Percentiles rank a stretch among this genome's conserved stretches.
These are phyloP conservation scores for Geophilus truncorum DNA, from an alignment of 2,888 invertebrate species.

Conservation along the genomic window DNA sequence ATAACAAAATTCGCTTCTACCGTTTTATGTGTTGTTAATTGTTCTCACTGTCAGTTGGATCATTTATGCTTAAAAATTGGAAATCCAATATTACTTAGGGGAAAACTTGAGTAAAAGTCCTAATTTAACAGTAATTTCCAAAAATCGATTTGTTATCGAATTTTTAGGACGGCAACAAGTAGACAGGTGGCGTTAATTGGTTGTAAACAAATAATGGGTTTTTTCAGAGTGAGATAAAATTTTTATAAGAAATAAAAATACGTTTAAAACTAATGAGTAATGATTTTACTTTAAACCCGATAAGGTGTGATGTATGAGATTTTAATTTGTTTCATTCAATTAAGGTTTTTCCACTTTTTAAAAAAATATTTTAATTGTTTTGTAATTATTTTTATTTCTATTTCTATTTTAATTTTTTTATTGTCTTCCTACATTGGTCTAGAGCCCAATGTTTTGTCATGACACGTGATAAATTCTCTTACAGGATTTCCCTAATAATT, in stretches of 20 bases:
- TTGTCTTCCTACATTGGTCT: background rate
- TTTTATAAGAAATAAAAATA: background rate
- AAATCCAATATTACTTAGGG: too few species aligned
- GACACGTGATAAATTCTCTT: background rate
- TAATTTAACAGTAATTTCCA: too few species aligned
- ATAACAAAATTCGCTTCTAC: too few species aligned
- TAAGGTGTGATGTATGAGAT: too few species aligned
- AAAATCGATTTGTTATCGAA: background rate
- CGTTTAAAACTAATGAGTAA: too few species aligned
- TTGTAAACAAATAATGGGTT: background rate
- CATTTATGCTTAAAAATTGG: too few species aligned
- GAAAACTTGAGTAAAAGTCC: too few species aligned
- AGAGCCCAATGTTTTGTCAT: background rate
- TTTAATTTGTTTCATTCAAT: too few species aligned
- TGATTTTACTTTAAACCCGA: background rate
- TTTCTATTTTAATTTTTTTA: too few species aligned
- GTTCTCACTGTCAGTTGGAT: too few species aligned
- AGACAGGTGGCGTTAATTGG: background rate
- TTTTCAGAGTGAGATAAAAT: background rate
- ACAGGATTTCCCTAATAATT: background rate
- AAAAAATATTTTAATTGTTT: background rate
- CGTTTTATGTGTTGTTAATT: too few species aligned
- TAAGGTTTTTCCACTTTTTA: too few species aligned
- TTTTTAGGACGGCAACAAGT: background rate
- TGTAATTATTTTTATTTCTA: background rate